Conservation (phyloP, 2,888 invertebrate genomes). For the Clunio marinus region DNA sequence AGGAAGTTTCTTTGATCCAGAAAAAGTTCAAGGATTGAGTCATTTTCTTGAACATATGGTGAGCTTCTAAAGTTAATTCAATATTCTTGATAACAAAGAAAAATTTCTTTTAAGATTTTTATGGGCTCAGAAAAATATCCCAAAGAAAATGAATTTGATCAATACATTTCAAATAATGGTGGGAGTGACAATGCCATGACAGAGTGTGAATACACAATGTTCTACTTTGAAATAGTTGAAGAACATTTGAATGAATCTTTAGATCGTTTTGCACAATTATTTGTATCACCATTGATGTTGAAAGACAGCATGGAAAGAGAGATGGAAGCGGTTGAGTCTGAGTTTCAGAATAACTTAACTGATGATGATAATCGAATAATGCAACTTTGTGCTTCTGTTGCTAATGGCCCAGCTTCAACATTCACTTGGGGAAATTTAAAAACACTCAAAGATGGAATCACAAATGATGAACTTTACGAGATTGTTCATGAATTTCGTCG, state of each 20-base stretch:
- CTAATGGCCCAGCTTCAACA: constrained; percentile 68
- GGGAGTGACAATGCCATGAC: constrained; percentile 85
- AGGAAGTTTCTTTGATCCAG: constrained; percentile 75
- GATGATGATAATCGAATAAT: constrained; percentile 71
- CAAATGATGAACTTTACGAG: constrained; percentile 64
- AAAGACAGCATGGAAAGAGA: constrained; percentile 81
- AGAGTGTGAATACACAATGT: constrained; percentile 80
- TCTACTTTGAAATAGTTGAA: constrained; percentile 84
- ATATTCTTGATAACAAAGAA: no score
- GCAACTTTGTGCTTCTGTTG: constrained; percentile 68
- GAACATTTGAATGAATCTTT: constrained; percentile 69
- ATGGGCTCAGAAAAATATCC: constrained; percentile 91
- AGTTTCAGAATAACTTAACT: constrained; percentile 75
- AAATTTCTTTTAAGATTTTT: constrained; percentile 57
- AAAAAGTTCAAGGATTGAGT: constrained; percentile 71
- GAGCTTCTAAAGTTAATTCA: constrained; percentile 47
- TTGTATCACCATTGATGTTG: constrained; percentile 79
- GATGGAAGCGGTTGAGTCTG: constrained; percentile 82
- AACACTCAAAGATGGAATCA: constrained; percentile 64
- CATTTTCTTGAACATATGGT: constrained; percentile 84
- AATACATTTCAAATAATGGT: constrained; percentile 75
- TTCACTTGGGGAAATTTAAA: constrained; percentile 83
- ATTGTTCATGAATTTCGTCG: constrained; percentile 69
- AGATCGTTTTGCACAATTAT: constrained; percentile 85
- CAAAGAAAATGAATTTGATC: constrained; percentile 78